Percentiles rank a stretch among this genome's conserved stretches.
These are phyloP conservation scores for Zygothrica quintamaculata DNA, from an alignment of 2,888 invertebrate species.

Conservation along the genomic window DNA sequence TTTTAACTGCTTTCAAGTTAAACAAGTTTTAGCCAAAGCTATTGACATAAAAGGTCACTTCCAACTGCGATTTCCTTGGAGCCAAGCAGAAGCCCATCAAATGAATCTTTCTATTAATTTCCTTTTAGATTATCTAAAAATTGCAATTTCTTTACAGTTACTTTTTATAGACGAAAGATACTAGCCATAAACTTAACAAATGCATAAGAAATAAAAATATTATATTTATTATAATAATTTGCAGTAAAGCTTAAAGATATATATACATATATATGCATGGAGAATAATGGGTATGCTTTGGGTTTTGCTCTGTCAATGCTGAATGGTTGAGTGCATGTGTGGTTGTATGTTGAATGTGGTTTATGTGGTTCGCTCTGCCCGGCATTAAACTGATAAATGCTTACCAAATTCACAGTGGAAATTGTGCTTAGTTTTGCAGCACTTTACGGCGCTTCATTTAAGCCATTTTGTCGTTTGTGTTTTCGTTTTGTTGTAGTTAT, in stretches of 20 bases:
- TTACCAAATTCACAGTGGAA: slow-evolving; percentile 36
- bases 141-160: no score
- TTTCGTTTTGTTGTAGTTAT: background rate
- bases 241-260: no score
- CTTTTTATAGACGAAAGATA: no score
- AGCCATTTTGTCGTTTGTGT: slow-evolving; percentile 13
- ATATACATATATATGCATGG: no score
- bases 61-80: slow-evolving; percentile 3
- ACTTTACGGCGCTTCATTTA: slow-evolving; percentile 52
- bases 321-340: no score
- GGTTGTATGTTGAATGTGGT: slow-evolving; percentile 18
- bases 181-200: no score
- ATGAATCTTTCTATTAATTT: background rate
- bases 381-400: slow-evolving; percentile 31
- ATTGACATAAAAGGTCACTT: slow-evolving; percentile 13
- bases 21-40: background rate
- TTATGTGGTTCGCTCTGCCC: slow-evolving; percentile 14
- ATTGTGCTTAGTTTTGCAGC: slow-evolving; percentile 56
- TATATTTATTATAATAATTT: background rate
- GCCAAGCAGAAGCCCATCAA: background rate
- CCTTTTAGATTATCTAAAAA: no score
- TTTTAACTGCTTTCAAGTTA: slow-evolving; percentile 30
- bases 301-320: no score
- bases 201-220: background rate
- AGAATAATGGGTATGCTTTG: no score